phyloP scores from a whole-genome alignment of 1,140 invertebrate genomes.

The Campoletis sonorensis region DNA sequence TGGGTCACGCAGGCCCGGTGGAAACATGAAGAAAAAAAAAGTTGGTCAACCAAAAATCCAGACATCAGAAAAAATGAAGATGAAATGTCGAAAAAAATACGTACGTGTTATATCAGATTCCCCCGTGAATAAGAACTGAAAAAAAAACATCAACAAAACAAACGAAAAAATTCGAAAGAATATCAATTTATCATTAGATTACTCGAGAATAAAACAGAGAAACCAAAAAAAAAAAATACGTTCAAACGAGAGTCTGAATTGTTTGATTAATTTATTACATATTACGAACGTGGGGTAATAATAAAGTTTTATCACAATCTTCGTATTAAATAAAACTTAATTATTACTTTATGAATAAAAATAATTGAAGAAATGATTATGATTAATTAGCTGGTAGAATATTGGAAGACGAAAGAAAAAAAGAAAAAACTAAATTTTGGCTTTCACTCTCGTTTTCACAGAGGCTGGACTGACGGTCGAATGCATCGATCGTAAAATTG shows the following conservation, averaged over 20 bases:
- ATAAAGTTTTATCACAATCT: constrained; percentile 40
- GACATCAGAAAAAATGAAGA: constrained; percentile 14
- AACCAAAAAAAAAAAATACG: constrained; percentile 49
- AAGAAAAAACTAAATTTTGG: constrained; percentile 61
- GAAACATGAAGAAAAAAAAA: constrained; percentile 25
- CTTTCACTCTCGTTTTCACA: constrained; percentile 66
- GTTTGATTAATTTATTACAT: constrained; percentile 69
- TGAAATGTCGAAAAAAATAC: constrained; percentile 40
- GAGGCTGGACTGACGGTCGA: constrained; percentile 43
- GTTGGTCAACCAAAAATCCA: background rate
- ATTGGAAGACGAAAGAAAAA: constrained; percentile 39
- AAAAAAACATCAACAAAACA: constrained; percentile 16
- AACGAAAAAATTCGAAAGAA: constrained; percentile 25
- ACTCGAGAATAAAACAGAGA: constrained; percentile 7
- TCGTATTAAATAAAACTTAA: constrained; percentile 29
- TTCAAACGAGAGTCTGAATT: constrained; percentile 60
- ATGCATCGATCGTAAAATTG: background rate
- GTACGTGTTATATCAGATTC: constrained; percentile 58
- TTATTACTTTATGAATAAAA: constrained; percentile 26
- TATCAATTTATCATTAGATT: constrained; percentile 53
- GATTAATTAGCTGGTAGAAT: constrained; percentile 46
- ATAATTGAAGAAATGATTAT: constrained; percentile 46
- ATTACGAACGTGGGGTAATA: constrained; percentile 44
- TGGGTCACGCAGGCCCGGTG: background rate
- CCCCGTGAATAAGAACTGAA: constrained; percentile 57